Evolutionary conservation across 2,113 vertebrate genomes (phyloP).

Genomic region (Hemicordylus capensis): DNA sequence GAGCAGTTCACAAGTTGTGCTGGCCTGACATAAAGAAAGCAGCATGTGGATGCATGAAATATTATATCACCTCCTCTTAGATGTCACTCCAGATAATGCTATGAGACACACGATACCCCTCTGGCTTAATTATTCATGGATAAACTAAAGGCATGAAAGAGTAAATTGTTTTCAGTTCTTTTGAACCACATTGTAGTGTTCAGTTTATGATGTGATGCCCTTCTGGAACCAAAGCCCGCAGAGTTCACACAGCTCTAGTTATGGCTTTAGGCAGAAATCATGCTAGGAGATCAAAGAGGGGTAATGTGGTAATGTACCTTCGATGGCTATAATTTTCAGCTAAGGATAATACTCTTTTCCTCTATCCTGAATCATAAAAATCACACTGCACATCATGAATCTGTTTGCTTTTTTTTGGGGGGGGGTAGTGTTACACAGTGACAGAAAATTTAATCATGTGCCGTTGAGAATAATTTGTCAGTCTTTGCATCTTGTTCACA

Average conservation of each 20-base stretch:
- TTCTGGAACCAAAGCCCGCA: conserved; percentile 3
- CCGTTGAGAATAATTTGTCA: conserved; percentile 9
- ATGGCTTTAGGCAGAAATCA: conserved; percentile 29
- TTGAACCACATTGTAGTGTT: not conserved
- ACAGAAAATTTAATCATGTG: conserved; percentile 24
- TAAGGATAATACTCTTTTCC: not conserved
- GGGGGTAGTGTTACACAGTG: not conserved
- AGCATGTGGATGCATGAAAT: not conserved
- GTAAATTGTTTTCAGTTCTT: conserved; percentile 11
- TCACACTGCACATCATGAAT: not conserved
- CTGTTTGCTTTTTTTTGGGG: not conserved
- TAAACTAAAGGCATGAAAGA: not conserved
- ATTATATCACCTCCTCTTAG: not conserved
- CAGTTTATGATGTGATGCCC: not conserved
- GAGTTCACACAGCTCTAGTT: conserved; percentile 28
- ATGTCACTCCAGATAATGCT: not conserved
- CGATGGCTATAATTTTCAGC: conserved; percentile 28
- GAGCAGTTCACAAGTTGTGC: not conserved
- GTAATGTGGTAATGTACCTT: conserved; percentile 17
- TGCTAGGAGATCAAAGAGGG: conserved; percentile 21
- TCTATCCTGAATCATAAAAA: conserved; percentile 5
- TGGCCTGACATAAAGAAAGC: not conserved
- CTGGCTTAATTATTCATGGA: not conserved
- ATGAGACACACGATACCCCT: not conserved
- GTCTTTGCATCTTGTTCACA: not conserved